phyloP scores from a whole-genome alignment of 2,888 invertebrate species.

The Ypsolopha sequella region DNA sequence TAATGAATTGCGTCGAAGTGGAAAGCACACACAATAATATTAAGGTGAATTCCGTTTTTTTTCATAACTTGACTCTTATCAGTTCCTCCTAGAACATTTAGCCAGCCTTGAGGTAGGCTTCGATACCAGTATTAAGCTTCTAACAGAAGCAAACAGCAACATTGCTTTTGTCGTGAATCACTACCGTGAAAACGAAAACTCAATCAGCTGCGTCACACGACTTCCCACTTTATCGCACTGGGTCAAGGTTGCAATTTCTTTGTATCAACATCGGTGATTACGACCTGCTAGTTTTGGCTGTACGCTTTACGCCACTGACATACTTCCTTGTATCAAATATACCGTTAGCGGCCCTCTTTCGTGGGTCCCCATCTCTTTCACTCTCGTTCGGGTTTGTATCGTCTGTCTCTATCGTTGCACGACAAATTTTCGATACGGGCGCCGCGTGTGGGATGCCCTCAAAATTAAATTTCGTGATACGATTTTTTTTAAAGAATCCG shows the following conservation, averaged over 20 bases:
- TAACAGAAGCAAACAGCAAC: constrained; percentile 45
- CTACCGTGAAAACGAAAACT: constrained; percentile 68
- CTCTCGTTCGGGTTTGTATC: constrained; percentile 43
- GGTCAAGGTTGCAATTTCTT: constrained; percentile 55
- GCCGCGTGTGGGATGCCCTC: constrained; percentile 61
- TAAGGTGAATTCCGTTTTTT: no score
- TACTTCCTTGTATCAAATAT: constrained; percentile 54
- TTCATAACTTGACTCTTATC: no score
- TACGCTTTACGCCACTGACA: constrained; percentile 64
- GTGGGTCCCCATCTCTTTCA: constrained; percentile 53
- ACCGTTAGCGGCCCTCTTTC: constrained; percentile 67
- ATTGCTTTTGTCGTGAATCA: constrained; percentile 56
- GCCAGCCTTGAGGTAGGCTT: constrained; percentile 33
- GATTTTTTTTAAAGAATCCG: constrained; percentile 25
- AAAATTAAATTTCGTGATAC: constrained; percentile 63
- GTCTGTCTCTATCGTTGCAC: constrained; percentile 46
- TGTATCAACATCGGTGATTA: constrained; percentile 26
- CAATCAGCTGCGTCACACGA: constrained; percentile 21
- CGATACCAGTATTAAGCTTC: constrained; percentile 43
- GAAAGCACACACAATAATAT: no score
- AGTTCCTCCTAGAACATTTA: no score
- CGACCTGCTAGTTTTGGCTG: constrained; percentile 32
- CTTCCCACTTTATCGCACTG: constrained; percentile 28
- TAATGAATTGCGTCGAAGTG: no score
- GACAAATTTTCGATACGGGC: constrained; percentile 69